A percentile compares a stretch with the other conserved stretches of the same genome.
phyloP scores from a whole-genome alignment of 2,888 invertebrate species.

The Hyposoter dolosus region DNA sequence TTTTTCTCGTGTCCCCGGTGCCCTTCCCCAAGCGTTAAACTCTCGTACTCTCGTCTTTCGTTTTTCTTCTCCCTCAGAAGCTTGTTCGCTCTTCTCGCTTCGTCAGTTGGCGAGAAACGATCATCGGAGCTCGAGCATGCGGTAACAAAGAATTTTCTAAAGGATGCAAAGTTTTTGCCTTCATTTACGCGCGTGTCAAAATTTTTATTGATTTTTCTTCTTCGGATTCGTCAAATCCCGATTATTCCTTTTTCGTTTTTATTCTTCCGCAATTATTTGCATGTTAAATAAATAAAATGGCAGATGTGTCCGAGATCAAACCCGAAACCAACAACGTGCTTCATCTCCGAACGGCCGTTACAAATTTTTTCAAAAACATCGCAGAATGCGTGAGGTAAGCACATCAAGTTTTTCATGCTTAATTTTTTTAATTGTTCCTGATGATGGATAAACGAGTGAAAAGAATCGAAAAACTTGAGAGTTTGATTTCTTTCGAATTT shows the following conservation, averaged over 20 bases:
- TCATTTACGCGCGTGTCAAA: constrained; percentile 27
- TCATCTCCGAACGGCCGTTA: constrained; percentile 75
- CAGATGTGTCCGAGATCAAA: constrained; percentile 41
- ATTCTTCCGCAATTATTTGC: background rate
- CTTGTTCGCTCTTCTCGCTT: constrained; percentile 20
- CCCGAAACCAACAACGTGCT: constrained; percentile 73
- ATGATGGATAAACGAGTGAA: background rate
- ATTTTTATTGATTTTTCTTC: background rate
- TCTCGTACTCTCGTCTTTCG: constrained; percentile 8
- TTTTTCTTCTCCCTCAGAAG: background rate
- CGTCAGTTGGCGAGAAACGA: constrained; percentile 41
- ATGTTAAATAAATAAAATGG: constrained; percentile 7
- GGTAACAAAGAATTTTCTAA: constrained; percentile 45
- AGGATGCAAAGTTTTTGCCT: background rate
- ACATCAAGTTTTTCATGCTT: background rate
- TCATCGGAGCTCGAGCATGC: constrained; percentile 26
- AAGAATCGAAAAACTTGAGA: background rate
- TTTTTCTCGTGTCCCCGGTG: constrained; percentile 12
- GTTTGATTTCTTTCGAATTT: background rate
- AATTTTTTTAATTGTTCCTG: background rate
- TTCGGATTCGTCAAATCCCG: background rate
- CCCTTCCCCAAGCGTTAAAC: constrained; percentile 32
- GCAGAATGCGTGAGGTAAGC: constrained; percentile 79
- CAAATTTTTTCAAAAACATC: constrained; percentile 75
- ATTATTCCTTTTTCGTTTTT: background rate